Conservation (phyloP, 2,113 vertebrate genomes). For the Heliornis fulica region DNA sequence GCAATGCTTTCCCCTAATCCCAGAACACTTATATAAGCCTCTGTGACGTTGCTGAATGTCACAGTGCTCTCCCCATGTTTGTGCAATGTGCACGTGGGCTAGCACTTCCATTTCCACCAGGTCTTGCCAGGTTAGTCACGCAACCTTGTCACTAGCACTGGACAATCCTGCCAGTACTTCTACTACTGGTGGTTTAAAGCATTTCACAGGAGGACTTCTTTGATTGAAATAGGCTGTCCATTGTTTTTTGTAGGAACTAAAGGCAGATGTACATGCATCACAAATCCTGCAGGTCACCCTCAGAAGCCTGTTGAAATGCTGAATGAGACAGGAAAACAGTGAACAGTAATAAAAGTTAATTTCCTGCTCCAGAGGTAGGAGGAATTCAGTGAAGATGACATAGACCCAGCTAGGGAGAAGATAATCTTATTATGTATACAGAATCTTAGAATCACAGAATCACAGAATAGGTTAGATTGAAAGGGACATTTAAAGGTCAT, state of each 20-base stretch:
- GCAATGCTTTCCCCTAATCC: background rate
- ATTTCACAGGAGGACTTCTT: background rate
- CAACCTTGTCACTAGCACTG: background rate
- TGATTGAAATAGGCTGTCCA: background rate
- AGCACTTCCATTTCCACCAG: background rate
- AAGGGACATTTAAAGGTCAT: no score
- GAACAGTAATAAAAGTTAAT: background rate
- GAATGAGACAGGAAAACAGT: background rate
- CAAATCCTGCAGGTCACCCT: background rate
- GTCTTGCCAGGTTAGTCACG: background rate
- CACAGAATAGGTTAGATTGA: no score
- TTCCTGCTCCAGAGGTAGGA: background rate
- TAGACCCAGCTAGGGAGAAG: background rate
- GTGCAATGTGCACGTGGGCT: fast-evolving
- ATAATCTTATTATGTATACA: background rate
- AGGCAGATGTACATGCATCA: background rate
- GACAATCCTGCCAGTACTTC: background rate
- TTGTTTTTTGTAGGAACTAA: background rate
- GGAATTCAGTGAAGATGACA: background rate
- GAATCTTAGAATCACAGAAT: no score
- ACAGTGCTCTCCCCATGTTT: fast-evolving
- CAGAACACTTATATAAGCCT: background rate
- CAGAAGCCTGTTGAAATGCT: background rate
- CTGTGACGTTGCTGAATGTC: background rate
- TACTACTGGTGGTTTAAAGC: background rate